Percentiles rank a stretch among this genome's conserved stretches.
Conservation (phyloP, 2,888 invertebrate species). For the Crematogaster levior region DNA sequence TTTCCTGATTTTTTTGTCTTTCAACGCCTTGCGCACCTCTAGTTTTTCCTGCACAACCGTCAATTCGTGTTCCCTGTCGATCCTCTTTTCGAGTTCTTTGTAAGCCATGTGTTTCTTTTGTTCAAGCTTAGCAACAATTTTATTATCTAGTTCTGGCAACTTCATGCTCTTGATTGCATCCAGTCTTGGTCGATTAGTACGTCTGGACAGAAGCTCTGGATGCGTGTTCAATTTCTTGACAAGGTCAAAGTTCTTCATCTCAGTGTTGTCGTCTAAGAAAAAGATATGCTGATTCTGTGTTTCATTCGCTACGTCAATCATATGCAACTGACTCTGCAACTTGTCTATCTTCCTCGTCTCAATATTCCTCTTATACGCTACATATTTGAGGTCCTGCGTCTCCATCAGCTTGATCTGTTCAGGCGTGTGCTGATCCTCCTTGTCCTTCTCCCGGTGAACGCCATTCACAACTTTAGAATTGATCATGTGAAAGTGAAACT, state of each 20-base stretch:
- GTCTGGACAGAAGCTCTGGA: conserved; percentile 89
- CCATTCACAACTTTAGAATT: conserved; percentile 91
- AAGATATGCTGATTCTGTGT: conserved; percentile 92
- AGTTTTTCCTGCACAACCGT: conserved; percentile 92
- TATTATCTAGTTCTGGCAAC: conserved; percentile 88
- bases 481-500: conserved; percentile 99
- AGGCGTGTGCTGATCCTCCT: conserved; percentile 91
- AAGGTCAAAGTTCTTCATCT: conserved; percentile 89
- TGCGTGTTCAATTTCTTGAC: conserved; percentile 92
- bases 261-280: conserved; percentile 90
- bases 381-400: conserved; percentile 96
- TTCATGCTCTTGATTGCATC: conserved; percentile 87
- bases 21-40: conserved; percentile 90
- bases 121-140: conserved; percentile 86
- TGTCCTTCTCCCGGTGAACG: conserved; percentile 88
- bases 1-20: conserved; percentile 88
- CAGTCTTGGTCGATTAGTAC: conserved; percentile 90
- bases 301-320: conserved; percentile 91
- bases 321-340: conserved; percentile 92
- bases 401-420: conserved; percentile 96
- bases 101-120: conserved; percentile 89
- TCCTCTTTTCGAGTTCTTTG: conserved; percentile 91
- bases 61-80: conserved; percentile 92
- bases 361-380: conserved; percentile 93
- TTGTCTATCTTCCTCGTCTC: conserved; percentile 93